Base-by-base conservation (phyloP, 1,140 invertebrate genomes). In the Psix sp. region DNA sequence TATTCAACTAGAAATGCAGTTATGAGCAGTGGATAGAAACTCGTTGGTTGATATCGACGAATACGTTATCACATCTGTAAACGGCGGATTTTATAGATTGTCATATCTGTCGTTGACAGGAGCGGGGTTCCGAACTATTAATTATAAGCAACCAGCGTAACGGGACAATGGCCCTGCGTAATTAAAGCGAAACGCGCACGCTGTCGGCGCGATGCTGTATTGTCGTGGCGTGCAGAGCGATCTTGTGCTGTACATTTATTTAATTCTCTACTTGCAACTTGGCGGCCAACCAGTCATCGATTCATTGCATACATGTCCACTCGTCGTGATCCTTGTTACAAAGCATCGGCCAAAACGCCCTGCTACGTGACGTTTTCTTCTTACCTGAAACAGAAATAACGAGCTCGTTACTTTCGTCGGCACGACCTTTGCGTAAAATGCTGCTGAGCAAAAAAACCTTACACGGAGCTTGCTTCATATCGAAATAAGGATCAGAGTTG, bases 71-170 rank as follows among this genome's bases (percentile, higher is more conserved):
- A 77, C 80, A 75, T 81, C 77, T 82, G 80, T 57, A 77, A 72
- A 72, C 74, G 80, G 81, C 84, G 79, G 80, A 85, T 81, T 86
- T 86, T 84, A 85, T 86, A 84, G 81, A 79, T 77, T 76, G 78
- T 85, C 85, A 82, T 84, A 83, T 86, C 83, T 86, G 84, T 83
- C 78, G 77, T 52, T 78, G 80, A 80, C 83, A 85, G 83, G 52
- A 63, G 77, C 78, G 60, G 72, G 79, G 71, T 79, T 73, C 74
- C 76, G 56, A 83, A 82, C 82, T 79, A 84, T 85, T 85, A 85
- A 84, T 85, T 85, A 85, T 84, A 83, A 86, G 83, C 83, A 83
- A 84, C 76, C 76, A 77, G 62, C 81, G 76, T 73, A 77, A 62
- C 81, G 76, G 74, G 81, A 83, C 82, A 84, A 83, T 84, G 63